Percentiles rank a stretch among this genome's conserved stretches.
phyloP scores from a whole-genome alignment of 2,888 invertebrate species.

The Leptinotarsa rubiginosa region DNA sequence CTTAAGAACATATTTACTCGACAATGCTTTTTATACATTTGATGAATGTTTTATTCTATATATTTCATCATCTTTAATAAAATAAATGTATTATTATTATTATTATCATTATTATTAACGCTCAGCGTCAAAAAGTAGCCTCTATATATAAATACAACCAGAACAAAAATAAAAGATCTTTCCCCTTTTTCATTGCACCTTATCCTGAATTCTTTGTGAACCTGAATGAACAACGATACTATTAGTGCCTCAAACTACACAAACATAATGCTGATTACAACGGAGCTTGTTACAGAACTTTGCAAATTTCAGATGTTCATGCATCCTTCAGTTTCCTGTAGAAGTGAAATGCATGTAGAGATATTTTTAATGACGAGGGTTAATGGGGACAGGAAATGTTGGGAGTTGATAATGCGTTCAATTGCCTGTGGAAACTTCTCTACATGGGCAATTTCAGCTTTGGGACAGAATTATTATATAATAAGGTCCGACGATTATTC shows the following conservation, averaged over 20 bases:
- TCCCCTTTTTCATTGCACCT: background rate
- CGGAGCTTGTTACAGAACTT: constrained; percentile 39
- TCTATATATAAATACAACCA: no score
- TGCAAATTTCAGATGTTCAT: constrained; percentile 11
- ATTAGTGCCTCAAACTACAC: constrained; percentile 29
- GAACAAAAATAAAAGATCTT: background rate
- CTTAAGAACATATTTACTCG: no score
- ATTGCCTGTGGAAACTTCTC: background rate
- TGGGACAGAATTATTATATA: background rate
- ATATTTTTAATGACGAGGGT: background rate
- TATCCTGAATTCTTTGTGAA: constrained; percentile 20
- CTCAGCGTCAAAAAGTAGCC: no score
- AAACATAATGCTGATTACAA: constrained; percentile 42
- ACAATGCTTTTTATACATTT: no score
- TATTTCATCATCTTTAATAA: no score
- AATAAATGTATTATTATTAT: no score
- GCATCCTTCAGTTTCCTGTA: constrained; percentile 23
- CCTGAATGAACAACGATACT: constrained; percentile 22
- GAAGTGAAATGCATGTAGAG: constrained; percentile 5
- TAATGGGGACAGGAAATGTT: constrained; percentile 4
- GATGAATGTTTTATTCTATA: no score
- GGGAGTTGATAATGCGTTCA: constrained; percentile 1
- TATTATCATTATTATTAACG: no score
- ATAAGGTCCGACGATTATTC: background rate
- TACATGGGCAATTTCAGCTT: background rate